Evolutionary conservation across 2,113 vertebrate genomes (phyloP), one percentile per base, ranked within the genome.

Genomic region (Dromiciops gliroides): DNA sequence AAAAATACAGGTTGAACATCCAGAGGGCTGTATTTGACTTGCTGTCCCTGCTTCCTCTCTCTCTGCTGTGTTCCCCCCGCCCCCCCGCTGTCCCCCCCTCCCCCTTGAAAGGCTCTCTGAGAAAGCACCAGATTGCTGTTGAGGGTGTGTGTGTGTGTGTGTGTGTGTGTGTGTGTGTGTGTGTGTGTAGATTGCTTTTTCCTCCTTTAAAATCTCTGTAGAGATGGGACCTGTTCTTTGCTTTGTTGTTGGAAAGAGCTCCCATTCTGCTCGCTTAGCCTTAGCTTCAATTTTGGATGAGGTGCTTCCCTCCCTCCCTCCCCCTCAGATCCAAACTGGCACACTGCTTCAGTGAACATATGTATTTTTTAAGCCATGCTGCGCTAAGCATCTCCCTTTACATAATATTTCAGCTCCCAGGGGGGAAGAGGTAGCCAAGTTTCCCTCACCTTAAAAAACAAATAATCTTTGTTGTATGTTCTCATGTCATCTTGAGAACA

Each of bases 391-490:
- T 56, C 88, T 51, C 44, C 26, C 28, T 94, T 67, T 90, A 91
- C 56, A 67, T 92, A 93, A 28, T 90, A 95, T 51, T 96, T 95
- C 90, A 93, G 37, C 47, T 95, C 48, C 89, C 37, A 67, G 26
- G 49, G 48, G 53, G 26, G 60, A 88, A 37, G 67, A 11, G 22
- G 89, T 60, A n/a, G 93, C 50, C 48, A 89, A 90, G 26, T 95
- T 94, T 94, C 95, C 94, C n/a, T 51, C 90, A 95, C 92, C 50
- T 92, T 94, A 96, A 93, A 91, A 92, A 96, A 92, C 31, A 67
- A 94, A 95, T 91, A 31, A 94, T 37, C 88, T 92, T 48, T 90
- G 51, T 4, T 94, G 37, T 44, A 25, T 95, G 91, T 93, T 92
- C 67, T 92, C 88, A 4, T 24, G 14, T 90, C 19, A 19, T 90